Evolutionary conservation across 2,113 vertebrate species (phyloP).

Genomic region (Fulmarus glacialis): DNA sequence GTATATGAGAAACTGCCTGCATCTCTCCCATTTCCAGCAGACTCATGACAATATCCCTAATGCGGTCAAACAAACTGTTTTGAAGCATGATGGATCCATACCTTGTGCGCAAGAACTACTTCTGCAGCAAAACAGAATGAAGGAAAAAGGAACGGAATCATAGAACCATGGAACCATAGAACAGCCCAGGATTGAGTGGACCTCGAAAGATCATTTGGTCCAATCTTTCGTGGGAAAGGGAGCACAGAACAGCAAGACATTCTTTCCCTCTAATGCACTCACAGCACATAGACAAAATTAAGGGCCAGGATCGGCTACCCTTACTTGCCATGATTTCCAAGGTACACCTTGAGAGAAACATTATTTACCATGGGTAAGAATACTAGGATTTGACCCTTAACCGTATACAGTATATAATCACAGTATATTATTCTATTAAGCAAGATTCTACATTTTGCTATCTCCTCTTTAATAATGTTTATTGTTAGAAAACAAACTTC

Average conservation of each 20-base stretch:
- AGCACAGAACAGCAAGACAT: neutral
- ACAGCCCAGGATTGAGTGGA: neutral
- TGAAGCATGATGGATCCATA: neutral
- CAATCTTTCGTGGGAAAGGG: neutral
- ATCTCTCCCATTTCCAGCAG: neutral
- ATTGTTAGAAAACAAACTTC: neutral
- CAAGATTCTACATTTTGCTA: neutral
- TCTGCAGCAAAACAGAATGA: neutral
- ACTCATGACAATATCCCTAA: neutral
- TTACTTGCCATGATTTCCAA: neutral
- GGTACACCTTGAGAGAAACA: neutral
- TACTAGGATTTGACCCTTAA: neutral
- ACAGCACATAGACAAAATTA: neutral
- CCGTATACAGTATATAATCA: neutral
- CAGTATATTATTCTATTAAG: neutral
- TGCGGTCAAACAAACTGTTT: neutral
- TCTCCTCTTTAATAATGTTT: neutral
- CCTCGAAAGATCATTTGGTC: neutral
- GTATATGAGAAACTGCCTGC: neutral
- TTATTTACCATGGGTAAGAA: neutral
- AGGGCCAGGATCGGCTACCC: neutral
- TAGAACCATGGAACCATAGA: neutral
- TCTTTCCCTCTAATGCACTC: neutral
- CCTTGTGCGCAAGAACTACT: neutral
- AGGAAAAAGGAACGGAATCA: neutral